Base-by-base conservation (phyloP, 2,113 vertebrate genomes). In the Dissostichus mawsoni region DNA sequence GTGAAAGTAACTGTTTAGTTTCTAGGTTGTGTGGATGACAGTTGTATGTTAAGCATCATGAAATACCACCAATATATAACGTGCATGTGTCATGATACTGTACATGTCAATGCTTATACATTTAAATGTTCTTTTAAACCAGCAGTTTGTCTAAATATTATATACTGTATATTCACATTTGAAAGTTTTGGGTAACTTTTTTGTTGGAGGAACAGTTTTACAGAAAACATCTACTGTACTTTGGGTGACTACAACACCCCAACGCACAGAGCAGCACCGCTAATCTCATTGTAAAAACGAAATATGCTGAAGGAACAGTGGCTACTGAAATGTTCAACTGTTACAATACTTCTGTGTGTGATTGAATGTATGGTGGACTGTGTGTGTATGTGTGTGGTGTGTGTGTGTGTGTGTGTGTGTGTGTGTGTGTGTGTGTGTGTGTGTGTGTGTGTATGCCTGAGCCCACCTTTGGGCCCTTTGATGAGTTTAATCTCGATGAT, bases 401-500 rank as follows among this genome's bases (percentile, higher is more conserved):
- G 48, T 50, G 48, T 16, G 48, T 50, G 48, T 50, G 13, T 50
- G 47, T 50, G 47, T 50, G 62, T 45, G 66, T 50, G 2, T 13
- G 18, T 51, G 51, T 73, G 23, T 69, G 33, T 51, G 3, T 61
- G 4, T 41, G 17, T 57, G 0, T 59, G 59, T 62, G 73, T 58
- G n/a, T 41, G 16, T 55, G 53, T 71, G 33, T 70, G 33, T 63
- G 18, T 51, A 45, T 53, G 52, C 45, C 0, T 51, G 29, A 10
- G 57, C 69, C 20, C 67, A 99, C 98, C 98, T 97, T 99, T 99
- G 85, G 97, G 97, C 82, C 97, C 97, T 94, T 99, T 99, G 90
- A 97, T 95, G 75, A 99, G 94, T 92, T 99, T 98, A 91, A 99
- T 97, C 91, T 99, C 98, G 23, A 97, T 95, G 18, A 99, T 95